These are phyloP conservation scores for Centrocercus urophasianus DNA, from an alignment of 2,113 vertebrate species.

Conservation along the genomic window DNA sequence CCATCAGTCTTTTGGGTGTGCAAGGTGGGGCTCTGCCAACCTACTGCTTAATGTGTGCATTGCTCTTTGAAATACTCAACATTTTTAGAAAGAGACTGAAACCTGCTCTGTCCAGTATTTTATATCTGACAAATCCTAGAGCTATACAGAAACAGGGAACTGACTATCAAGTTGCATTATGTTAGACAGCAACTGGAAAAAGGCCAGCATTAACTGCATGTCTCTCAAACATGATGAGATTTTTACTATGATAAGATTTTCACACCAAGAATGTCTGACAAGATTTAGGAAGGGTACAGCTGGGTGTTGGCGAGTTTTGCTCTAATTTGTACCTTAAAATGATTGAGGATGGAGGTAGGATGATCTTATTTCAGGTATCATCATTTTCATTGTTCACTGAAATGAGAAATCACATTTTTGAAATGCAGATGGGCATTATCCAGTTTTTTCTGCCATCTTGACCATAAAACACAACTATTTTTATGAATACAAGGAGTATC, in stretches of 20 bases:
- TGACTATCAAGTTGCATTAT: neutral
- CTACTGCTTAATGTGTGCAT: neutral
- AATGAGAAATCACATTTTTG: neutral
- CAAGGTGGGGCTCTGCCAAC: neutral
- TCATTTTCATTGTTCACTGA: neutral
- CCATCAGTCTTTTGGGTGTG: neutral
- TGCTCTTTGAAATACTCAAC: neutral
- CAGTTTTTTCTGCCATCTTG: neutral
- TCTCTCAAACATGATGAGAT: neutral
- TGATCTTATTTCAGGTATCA: neutral
- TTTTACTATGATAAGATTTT: neutral
- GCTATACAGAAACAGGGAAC: neutral
- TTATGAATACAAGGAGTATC: neutral
- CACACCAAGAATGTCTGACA: neutral
- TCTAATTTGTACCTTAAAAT: neutral
- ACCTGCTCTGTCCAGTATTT: neutral
- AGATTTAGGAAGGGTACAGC: neutral
- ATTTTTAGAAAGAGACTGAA: neutral
- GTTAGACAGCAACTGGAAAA: neutral
- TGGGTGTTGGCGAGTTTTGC: neutral
- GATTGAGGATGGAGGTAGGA: neutral
- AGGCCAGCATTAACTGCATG: neutral
- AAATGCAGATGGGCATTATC: neutral
- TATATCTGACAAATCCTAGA: neutral
- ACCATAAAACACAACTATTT: neutral